Conservation (phyloP, 2,888 invertebrate genomes). For the Ommatoiulus sabulosus region DNA sequence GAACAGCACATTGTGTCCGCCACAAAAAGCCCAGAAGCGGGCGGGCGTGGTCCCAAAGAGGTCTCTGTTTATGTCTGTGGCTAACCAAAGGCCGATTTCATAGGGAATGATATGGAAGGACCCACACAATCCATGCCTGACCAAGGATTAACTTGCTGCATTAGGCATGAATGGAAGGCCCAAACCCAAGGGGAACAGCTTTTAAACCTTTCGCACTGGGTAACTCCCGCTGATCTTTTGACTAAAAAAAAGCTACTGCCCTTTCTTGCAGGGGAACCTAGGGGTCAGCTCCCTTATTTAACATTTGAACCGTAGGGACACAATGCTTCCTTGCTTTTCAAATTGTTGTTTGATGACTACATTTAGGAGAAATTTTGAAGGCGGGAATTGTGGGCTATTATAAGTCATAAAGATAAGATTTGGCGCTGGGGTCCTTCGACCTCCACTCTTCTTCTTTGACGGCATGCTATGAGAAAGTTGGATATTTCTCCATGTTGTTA, state of each 20-base stretch:
- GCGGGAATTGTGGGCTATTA: conserved; percentile 26
- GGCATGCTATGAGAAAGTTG: background rate
- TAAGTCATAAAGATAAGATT: conserved; percentile 9
- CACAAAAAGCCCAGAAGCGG: conserved; percentile 34
- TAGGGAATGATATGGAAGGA: conserved; percentile 32
- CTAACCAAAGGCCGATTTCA: conserved; percentile 33
- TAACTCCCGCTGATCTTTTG: conserved; percentile 49
- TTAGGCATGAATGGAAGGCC: conserved; percentile 29
- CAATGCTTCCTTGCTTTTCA: conserved; percentile 26
- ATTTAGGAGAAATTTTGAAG: conserved; percentile 34
- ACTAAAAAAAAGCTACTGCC: conserved; percentile 45
- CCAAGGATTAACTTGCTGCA: conserved; percentile 49
- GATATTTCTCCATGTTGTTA: background rate
- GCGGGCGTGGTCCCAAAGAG: conserved; percentile 3
- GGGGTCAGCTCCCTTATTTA: conserved; percentile 16
- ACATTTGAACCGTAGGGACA: conserved; percentile 23
- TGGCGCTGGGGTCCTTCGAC: background rate
- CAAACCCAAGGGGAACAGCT: conserved; percentile 20
- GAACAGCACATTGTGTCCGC: background rate
- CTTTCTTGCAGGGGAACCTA: conserved; percentile 24
- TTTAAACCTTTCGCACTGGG: background rate
- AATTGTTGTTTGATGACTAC: conserved; percentile 34
- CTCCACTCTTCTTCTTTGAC: background rate
- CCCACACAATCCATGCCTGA: conserved; percentile 40
- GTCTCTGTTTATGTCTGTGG: conserved; percentile 34